phyloP scores from a whole-genome alignment of 2,113 vertebrate genomes.

The Donacobius atricapilla region DNA sequence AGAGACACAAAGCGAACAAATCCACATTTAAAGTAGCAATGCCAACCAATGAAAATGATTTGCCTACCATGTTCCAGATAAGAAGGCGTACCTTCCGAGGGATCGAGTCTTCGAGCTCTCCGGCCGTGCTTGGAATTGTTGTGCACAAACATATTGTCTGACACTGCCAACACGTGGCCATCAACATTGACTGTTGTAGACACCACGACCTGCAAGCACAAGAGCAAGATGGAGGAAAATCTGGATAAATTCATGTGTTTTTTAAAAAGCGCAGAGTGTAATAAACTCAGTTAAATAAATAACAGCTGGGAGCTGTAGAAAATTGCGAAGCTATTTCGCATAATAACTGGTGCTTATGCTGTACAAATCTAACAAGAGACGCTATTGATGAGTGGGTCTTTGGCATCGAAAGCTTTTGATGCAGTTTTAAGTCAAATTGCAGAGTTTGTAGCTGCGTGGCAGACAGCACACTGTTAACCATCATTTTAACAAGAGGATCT shows the following conservation, averaged over 20 bases:
- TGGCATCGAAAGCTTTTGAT: conserved; percentile 78
- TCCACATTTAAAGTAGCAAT: conserved; percentile 72
- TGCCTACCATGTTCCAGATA: conserved; percentile 92
- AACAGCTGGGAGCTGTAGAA: conserved; percentile 79
- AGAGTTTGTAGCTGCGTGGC: conserved; percentile 75
- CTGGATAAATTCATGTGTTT: conserved; percentile 24
- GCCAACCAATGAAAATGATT: conserved; percentile 79
- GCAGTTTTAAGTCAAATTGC: conserved; percentile 81
- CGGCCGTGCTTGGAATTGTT: conserved; percentile 96
- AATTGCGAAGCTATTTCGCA: conserved; percentile 79
- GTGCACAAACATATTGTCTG: conserved; percentile 99
- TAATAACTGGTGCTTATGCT: conserved; percentile 80
- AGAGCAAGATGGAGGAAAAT: conserved; percentile 60
- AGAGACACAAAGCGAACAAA: conserved; percentile 56
- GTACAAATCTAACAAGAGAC: conserved; percentile 79
- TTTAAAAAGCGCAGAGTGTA: conserved; percentile 51
- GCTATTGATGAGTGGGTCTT: conserved; percentile 79
- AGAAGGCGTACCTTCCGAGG: conserved; percentile 91
- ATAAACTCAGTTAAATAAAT: conserved; percentile 81
- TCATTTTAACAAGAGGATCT: conserved; percentile 80
- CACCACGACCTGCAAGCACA: conserved; percentile 87
- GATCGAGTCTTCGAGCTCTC: conserved; percentile 90
- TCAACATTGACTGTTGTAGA: conserved; percentile 97
- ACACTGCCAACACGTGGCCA: conserved; percentile 94
- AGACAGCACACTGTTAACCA: conserved; percentile 76